Evolutionary conservation across 2,888 invertebrate species (phyloP).

Genomic region (Lasioglossum oenotherae): DNA sequence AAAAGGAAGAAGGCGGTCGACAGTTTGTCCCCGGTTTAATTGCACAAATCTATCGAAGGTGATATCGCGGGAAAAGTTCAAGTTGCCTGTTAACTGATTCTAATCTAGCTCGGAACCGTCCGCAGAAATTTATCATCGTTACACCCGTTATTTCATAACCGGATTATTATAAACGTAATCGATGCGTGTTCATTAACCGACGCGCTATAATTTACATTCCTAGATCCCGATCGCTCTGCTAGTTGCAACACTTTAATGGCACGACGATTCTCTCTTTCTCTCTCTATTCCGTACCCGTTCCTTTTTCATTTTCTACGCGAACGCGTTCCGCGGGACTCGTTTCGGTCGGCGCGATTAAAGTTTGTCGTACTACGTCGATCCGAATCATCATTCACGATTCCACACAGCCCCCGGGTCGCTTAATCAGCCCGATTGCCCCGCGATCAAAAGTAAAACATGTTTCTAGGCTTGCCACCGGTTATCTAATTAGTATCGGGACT

Average conservation of each 20-base stretch:
- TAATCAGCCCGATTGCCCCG: constrained; percentile 19
- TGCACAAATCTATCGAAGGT: neutral
- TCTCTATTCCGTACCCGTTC: neutral
- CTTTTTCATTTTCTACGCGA: constrained; percentile 6
- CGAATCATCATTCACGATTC: neutral
- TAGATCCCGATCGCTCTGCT: constrained; percentile 44
- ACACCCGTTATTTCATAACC: constrained; percentile 53
- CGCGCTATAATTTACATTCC: constrained; percentile 40
- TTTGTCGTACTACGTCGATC: constrained; percentile 22
- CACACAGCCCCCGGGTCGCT: neutral
- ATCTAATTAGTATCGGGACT: constrained; percentile 35
- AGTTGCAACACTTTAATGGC: constrained; percentile 36
- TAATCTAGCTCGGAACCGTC: constrained; percentile 29
- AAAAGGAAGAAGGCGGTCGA: neutral
- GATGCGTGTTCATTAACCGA: constrained; percentile 51
- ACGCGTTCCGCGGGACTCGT: constrained; percentile 29
- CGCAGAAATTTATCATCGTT: constrained; percentile 40
- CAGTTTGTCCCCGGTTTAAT: neutral
- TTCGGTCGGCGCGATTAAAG: constrained; percentile 31
- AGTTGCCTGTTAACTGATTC: constrained; percentile 31
- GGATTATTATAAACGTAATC: constrained; percentile 55
- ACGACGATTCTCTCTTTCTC: neutral
- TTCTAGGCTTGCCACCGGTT: constrained; percentile 4
- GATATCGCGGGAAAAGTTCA: neutral
- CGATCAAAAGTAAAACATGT: constrained; percentile 41